phyloP scores from a whole-genome alignment of 92 coral and sea anemone genomes.

The Porites cylindrica region DNA sequence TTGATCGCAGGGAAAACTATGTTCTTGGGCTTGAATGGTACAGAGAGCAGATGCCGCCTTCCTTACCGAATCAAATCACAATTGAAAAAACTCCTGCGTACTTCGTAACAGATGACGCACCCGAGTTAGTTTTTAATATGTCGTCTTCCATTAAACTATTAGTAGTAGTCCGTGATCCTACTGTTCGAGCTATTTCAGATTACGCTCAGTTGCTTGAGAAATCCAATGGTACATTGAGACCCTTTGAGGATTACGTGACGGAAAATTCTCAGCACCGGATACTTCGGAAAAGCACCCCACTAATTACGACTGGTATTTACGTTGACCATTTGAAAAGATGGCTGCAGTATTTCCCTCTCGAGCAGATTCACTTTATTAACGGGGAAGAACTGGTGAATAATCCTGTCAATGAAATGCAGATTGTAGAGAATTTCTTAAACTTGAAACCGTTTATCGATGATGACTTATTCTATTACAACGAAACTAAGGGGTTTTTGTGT shows the following conservation, averaged over 20 bases:
- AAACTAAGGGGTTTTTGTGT: constrained; percentile 71
- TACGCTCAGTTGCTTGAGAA: constrained; percentile 84
- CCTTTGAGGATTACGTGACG: constrained; percentile 87
- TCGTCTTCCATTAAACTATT: constrained; percentile 79
- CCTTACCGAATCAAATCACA: constrained; percentile 74
- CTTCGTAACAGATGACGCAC: constrained; percentile 77
- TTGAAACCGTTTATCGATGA: constrained; percentile 51
- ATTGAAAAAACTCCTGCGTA: constrained; percentile 96
- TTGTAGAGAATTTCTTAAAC: constrained; percentile 55
- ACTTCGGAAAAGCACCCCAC: constrained; percentile 27
- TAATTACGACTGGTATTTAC: constrained; percentile 60
- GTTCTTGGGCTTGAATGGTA: constrained; percentile 90
- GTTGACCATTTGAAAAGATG: constrained; percentile 54
- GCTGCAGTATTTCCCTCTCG: constrained; percentile 63
- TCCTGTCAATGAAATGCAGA: constrained; percentile 58
- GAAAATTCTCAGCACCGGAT: constrained; percentile 48
- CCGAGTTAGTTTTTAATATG: constrained; percentile 73
- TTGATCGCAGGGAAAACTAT: constrained; percentile 81
- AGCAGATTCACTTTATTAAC: constrained; percentile 68
- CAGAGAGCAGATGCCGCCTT: constrained; percentile 80
- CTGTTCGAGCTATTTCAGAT: constrained; percentile 91
- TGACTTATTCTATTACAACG: constrained; percentile 56
- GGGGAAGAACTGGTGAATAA: constrained; percentile 64
- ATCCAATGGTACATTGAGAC: constrained; percentile 47
- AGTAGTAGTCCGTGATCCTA: constrained; percentile 95